Evolutionary conservation across 2,888 invertebrate genomes (phyloP), one percentile per base, ranked within the genome.

Genomic region (Ichneumon xanthorius): DNA sequence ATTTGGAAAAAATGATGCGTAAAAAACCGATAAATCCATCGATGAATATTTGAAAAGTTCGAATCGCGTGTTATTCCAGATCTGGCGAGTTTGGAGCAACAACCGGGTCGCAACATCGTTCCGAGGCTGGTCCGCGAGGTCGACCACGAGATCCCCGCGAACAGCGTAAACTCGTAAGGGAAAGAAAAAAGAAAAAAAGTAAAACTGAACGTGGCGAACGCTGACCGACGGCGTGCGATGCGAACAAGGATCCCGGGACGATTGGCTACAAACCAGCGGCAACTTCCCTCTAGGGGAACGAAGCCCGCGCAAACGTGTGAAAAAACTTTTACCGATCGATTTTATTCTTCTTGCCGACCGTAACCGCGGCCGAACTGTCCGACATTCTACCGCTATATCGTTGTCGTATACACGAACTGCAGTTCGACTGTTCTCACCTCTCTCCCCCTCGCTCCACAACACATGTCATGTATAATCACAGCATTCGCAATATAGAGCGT

Each of bases 121-220:
- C 93, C 93, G n/a, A 89, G 93, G 86, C 86, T 93, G 68, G 93
- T 92, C 48, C 91, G 92, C 14, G 94, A 93, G 87, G 91, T 90
- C 22, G 93, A 94, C 22, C 88, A 78, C 73, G 89, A 89, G 7
- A 61, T 65, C 48, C 33, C 85, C 33, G 40, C 82, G 65, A 79
- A 40, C 83, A 80, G 70, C 81, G 33, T 72, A 14, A 63, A 82
- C 2, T 75, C 63, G 75, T 84, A 84, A 48, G 53, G 1, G 53
- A 4, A 40, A 40, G 40, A 40, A 40, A 40, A 11, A 40, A 77
- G 48, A 71, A 76, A 40, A 80, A 45, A 61, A 40, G 19, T 40
- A 26, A 16, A 16, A 71, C 50, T 11, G 33, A 53, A 76, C 45
- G 26, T 19, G 16, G 16, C n/a, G 53, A 40, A 63, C 37, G 55